Percentiles rank a stretch among this genome's conserved stretches.
These are phyloP conservation scores for Ceratosolen fusciceps DNA, from an alignment of 1,140 invertebrate species.

Conservation along the genomic window DNA sequence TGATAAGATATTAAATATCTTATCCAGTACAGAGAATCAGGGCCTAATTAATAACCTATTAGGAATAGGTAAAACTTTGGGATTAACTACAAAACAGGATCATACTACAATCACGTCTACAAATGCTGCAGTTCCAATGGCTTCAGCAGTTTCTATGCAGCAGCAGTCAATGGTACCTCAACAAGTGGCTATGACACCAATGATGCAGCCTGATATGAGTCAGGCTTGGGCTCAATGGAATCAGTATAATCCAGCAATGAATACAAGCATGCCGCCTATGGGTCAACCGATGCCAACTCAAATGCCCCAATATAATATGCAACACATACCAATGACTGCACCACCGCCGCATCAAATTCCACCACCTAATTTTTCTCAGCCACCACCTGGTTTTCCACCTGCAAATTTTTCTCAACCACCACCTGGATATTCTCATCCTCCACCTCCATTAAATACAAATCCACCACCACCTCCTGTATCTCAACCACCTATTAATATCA, in stretches of 20 bases:
- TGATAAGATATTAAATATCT: conserved; percentile 68
- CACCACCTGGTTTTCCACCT: conserved; percentile 57
- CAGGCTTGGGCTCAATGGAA: conserved; percentile 63
- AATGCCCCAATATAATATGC: conserved; percentile 40
- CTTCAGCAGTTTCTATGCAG: conserved; percentile 42
- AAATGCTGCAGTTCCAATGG: neutral
- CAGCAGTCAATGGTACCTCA: conserved; percentile 26
- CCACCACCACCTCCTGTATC: conserved; percentile 24
- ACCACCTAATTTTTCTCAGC: conserved; percentile 55
- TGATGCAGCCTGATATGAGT: conserved; percentile 58
- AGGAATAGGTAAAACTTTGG: conserved; percentile 68
- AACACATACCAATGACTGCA: conserved; percentile 43
- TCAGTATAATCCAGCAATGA: conserved; percentile 62
- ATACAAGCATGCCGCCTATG: conserved; percentile 43
- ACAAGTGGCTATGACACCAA: conserved; percentile 52
- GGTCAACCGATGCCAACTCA: conserved; percentile 24
- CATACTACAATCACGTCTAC: conserved; percentile 28
- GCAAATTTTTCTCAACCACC: conserved; percentile 53
- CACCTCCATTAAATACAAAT: conserved; percentile 46
- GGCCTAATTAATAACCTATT: conserved; percentile 68
- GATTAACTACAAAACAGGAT: conserved; percentile 65
- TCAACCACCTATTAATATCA: conserved; percentile 19
- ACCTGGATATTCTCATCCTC: conserved; percentile 53
- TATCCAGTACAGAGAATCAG: conserved; percentile 69
- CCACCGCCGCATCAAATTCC: conserved; percentile 50